phyloP scores from a whole-genome alignment of 2,113 vertebrate genomes.

The Trachemys scripta region DNA sequence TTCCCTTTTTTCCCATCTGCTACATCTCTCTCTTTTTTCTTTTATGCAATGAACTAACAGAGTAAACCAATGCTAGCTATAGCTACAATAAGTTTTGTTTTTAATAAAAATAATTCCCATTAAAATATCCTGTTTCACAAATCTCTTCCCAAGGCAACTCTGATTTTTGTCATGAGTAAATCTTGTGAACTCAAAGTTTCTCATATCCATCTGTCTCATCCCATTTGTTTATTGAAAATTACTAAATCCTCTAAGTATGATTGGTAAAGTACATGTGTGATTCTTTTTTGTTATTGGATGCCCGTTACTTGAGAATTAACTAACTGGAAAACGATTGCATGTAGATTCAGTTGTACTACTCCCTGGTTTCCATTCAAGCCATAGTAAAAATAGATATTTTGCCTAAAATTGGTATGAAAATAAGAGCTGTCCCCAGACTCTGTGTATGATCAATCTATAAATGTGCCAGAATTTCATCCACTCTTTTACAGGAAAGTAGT shows the following conservation, averaged over 20 bases:
- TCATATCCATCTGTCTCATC: conserved; percentile 38
- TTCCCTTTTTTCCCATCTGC: conserved; percentile 39
- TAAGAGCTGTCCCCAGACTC: conserved; percentile 23
- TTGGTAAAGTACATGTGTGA: conserved; percentile 67
- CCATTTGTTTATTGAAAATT: conserved; percentile 65
- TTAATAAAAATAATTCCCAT: conserved; percentile 1
- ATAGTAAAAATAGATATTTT: conserved; percentile 60
- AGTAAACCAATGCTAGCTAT: conserved; percentile 23
- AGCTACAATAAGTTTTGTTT: no score
- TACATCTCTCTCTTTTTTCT: neutral
- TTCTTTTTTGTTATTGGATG: conserved; percentile 65
- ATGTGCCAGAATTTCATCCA: neutral
- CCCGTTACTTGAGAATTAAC: conserved; percentile 62
- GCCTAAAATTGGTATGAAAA: conserved; percentile 40
- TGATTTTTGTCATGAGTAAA: conserved; percentile 1
- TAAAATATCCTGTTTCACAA: conserved; percentile 23
- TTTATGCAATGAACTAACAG: neutral
- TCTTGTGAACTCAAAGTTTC: conserved; percentile 43
- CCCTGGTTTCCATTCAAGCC: conserved; percentile 32
- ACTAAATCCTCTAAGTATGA: conserved; percentile 53
- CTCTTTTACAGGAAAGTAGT: neutral
- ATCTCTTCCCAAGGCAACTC: conserved; percentile 24
- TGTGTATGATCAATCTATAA: conserved; percentile 27
- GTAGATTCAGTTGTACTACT: conserved; percentile 53
- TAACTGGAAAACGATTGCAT: conserved; percentile 58